These are phyloP conservation scores for Eremobia ochroleuca DNA, from an alignment of 2,888 invertebrate species.

Conservation along the genomic window DNA sequence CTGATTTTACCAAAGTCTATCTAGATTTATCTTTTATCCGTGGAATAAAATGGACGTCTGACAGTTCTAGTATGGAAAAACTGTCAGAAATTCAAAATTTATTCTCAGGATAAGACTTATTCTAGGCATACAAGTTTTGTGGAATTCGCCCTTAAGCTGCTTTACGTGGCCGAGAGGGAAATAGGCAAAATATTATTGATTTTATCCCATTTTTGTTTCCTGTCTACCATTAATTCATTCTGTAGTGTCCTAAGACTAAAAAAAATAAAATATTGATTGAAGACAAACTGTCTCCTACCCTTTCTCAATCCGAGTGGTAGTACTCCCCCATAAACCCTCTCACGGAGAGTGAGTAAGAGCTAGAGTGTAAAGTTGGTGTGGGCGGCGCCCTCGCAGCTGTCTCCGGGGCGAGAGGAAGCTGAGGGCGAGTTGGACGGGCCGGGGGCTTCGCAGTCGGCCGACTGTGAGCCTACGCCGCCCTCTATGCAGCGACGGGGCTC, in stretches of 20 bases:
- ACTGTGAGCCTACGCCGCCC: conserved; percentile 98
- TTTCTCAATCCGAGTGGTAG: conserved; percentile 4
- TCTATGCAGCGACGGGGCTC: conserved; percentile 96
- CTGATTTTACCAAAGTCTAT: background rate
- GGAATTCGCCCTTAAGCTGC: background rate
- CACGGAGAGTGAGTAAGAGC: conserved; percentile 62
- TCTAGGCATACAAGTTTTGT: background rate
- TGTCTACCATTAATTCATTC: background rate
- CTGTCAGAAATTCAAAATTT: background rate
- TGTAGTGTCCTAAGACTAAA: background rate
- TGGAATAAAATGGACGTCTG: background rate
- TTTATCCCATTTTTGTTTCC: background rate
- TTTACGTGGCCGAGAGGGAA: background rate
- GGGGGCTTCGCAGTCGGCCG: conserved; percentile 97
- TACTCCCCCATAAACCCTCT: conserved; percentile 9
- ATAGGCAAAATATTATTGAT: background rate
- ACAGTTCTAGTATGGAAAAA: background rate
- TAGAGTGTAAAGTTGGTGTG: conserved; percentile 70
- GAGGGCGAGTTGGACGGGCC: conserved; percentile 97
- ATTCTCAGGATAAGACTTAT: background rate
- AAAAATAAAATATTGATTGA: background rate
- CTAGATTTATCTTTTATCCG: background rate
- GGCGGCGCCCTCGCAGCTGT: conserved; percentile 91
- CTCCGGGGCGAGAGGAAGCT: conserved; percentile 96
- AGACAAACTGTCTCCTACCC: background rate